These are phyloP conservation scores for Oryzaephilus surinamensis DNA, from an alignment of 1,140 invertebrate species.

Conservation along the genomic window DNA sequence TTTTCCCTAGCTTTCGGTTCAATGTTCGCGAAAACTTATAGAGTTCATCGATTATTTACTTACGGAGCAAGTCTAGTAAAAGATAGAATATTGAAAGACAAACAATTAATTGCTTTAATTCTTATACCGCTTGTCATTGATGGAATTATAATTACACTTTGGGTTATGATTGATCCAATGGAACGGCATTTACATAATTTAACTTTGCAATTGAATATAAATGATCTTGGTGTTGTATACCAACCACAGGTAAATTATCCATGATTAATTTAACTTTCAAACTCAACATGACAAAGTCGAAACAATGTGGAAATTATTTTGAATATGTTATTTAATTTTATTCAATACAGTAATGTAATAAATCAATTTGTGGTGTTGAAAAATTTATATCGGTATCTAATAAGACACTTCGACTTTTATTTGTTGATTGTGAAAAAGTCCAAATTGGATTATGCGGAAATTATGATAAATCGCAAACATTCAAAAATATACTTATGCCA, in stretches of 20 bases:
- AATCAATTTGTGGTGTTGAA: too few species aligned
- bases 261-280: slow-evolving; percentile 1
- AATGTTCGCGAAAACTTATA: slow-evolving; percentile 83
- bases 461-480: too few species aligned
- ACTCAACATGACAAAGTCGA: slow-evolving; percentile 1
- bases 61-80: slow-evolving; percentile 38
- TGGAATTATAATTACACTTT: slow-evolving; percentile 64
- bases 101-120: slow-evolving; percentile 69
- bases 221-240: slow-evolving; percentile 70
- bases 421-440: too few species aligned
- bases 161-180: slow-evolving; percentile 77
- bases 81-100: slow-evolving; percentile 70
- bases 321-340: too few species aligned
- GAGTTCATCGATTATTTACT: slow-evolving; percentile 78
- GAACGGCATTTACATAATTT: slow-evolving; percentile 72
- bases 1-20: slow-evolving; percentile 81
- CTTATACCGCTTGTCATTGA: slow-evolving; percentile 68
- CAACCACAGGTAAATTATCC: slow-evolving; percentile 64
- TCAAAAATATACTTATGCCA: too few species aligned
- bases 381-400: too few species aligned
- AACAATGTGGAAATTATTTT: too few species aligned
- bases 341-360: too few species aligned
- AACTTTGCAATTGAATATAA: slow-evolving; percentile 63
- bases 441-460: too few species aligned
- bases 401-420: too few species aligned